phyloP scores from a whole-genome alignment of 2,888 invertebrate genomes.

The Tortrix viridana region DNA sequence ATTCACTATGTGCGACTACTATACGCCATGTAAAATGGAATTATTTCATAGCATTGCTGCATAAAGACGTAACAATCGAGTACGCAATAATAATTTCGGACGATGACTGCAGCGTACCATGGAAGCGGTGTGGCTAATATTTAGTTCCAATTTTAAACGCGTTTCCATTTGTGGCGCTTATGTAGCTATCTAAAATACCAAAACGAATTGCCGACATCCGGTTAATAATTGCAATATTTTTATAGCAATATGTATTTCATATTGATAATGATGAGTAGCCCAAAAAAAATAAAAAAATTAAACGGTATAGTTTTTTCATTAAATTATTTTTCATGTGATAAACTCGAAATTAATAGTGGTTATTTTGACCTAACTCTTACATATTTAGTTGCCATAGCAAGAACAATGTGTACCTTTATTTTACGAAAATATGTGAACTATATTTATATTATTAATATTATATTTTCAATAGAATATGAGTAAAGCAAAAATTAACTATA shows the following conservation, averaged over 20 bases:
- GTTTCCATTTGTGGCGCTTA: slow-evolving; percentile 54
- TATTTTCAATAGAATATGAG: too few relatives aligned
- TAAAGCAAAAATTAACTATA: too few relatives aligned
- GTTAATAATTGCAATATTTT: background rate
- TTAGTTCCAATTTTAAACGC: slow-evolving; percentile 69
- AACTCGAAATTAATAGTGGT: too few relatives aligned
- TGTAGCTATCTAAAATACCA: slow-evolving; percentile 33
- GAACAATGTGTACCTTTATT: too few relatives aligned
- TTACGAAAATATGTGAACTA: too few relatives aligned
- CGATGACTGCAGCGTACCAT: slow-evolving; percentile 76
- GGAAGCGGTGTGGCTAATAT: slow-evolving; percentile 54
- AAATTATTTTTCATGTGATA: too few relatives aligned
- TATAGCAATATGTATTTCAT: background rate
- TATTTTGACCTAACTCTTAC: too few relatives aligned
- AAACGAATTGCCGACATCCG: background rate
- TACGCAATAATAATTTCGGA: slow-evolving; percentile 79
- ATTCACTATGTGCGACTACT: slow-evolving; percentile 85
- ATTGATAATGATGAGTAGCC: too few relatives aligned
- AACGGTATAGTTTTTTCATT: too few relatives aligned
- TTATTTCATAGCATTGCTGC: slow-evolving; percentile 84
- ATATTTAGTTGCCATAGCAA: too few relatives aligned
- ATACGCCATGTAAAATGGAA: slow-evolving; percentile 81
- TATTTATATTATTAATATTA: too few relatives aligned
- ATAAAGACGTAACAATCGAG: slow-evolving; percentile 79
- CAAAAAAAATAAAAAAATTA: background rate